phyloP scores from a whole-genome alignment of 2,797 vertebrate genomes.

The Pseudochirops corinnae region DNA sequence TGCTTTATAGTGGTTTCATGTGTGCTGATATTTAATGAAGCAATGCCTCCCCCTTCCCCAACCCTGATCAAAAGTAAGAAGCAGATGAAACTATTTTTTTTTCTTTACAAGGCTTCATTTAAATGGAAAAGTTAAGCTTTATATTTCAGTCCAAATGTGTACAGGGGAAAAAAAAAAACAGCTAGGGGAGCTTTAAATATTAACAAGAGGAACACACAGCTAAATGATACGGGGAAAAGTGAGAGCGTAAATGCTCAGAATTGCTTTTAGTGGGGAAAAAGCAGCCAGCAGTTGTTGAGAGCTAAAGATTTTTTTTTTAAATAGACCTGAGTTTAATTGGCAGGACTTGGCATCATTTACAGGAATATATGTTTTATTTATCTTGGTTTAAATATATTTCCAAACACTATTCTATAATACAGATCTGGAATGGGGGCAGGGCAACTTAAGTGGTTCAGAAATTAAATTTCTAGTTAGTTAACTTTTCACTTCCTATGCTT shows the following conservation, averaged over 20 bases:
- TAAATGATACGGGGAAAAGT: constrained; percentile 62
- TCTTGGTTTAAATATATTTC: constrained; percentile 81
- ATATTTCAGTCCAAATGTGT: constrained; percentile 67
- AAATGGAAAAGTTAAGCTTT: constrained; percentile 73
- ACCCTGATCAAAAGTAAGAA: constrained; percentile 18
- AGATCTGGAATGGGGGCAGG: constrained; percentile 60
- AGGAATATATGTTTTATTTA: constrained; percentile 80
- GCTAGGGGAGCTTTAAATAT: constrained; percentile 81
- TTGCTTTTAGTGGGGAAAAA: constrained; percentile 78
- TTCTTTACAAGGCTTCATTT: constrained; percentile 65
- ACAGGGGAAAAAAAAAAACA: constrained; percentile 75
- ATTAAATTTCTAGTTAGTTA: constrained; percentile 62
- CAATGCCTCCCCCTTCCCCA: background rate
- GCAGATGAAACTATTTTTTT: constrained; percentile 55
- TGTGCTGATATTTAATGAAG: constrained; percentile 18
- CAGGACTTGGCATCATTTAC: constrained; percentile 73
- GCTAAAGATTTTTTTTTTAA: constrained; percentile 77
- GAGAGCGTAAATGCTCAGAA: constrained; percentile 75
- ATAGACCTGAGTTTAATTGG: constrained; percentile 71
- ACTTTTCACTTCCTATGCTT: constrained; percentile 65
- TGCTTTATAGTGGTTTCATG: constrained; percentile 51
- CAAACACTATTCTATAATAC: constrained; percentile 74
- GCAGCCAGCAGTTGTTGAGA: constrained; percentile 73
- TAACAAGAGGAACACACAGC: constrained; percentile 72
- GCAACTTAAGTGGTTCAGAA: constrained; percentile 65